Evolutionary conservation across 2,797 vertebrate species (phyloP), one percentile per base, ranked within the genome.

Genomic region (Naso thynnoides): DNA sequence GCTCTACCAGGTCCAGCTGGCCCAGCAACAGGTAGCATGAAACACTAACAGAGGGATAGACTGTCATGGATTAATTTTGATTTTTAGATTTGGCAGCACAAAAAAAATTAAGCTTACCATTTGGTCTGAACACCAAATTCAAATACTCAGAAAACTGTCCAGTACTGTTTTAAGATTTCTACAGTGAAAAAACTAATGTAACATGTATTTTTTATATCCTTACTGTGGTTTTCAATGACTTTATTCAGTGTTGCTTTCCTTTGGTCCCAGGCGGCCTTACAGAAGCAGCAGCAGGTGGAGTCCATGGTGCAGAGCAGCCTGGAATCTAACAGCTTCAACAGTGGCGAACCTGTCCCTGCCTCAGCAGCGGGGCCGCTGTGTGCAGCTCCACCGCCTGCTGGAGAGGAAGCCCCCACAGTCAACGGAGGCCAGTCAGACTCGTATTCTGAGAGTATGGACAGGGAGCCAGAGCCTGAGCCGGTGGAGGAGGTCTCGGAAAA

Each of bases 1-100:
- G 94, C 93, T 99, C 62, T 99, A 99, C 87, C 98, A 99, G 87
- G 98, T 99, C 72, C 98, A 99, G 93, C 96, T 99, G 5, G 97
- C 98, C 18, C 98, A 99, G 91, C 98, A 99, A 81, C 98, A 99
- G 97, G 98, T 99, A 93, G 5, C 48, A n/a, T 45, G 23, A 9
- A 11, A 11, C n/a, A n/a, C 16, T 9, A 19, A 56, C 15, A 6
- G 5, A 53, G 11, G 5, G 6, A 42, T n/a, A 36, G 23, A 49
- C 52, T 41, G 13, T 5, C 4, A 24, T 6, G n/a, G n/a, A n/a
- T n/a, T n/a, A n/a, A n/a, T n/a, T n/a, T n/a, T n/a, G n/a, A n/a
- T n/a, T n/a, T n/a, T n/a, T n/a, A 10, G 33, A 31, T 18, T 21
- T 24, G 5, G 14, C 26, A 24, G 42, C 36, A n/a, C n/a, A n/a